Conservation (phyloP, 92 coral and sea anemone species). For the Ricordea florida region DNA sequence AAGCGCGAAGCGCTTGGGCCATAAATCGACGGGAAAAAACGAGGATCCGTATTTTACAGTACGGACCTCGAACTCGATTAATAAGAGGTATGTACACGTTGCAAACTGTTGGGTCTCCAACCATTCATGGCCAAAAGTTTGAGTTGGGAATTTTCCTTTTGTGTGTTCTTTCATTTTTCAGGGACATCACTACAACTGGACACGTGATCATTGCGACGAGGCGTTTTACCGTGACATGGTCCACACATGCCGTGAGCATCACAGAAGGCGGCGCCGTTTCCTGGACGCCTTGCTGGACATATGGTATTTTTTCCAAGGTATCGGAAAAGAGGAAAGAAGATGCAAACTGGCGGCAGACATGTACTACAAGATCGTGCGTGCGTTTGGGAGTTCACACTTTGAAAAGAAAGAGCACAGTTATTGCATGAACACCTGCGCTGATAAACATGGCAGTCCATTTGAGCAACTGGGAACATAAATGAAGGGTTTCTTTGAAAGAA, state of each 20-base stretch:
- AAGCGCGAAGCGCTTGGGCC: too few relatives aligned
- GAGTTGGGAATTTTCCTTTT: neutral
- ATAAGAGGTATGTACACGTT: too few relatives aligned
- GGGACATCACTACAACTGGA: conserved; percentile 98
- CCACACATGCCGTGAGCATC: conserved; percentile 61
- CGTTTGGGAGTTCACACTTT: conserved; percentile 92
- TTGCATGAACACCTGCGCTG: conserved; percentile 88
- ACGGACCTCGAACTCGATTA: too few relatives aligned
- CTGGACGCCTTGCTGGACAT: conserved; percentile 86
- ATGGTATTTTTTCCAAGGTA: conserved; percentile 95
- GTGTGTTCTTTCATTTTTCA: too few relatives aligned
- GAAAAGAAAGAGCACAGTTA: conserved; percentile 84
- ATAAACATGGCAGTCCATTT: conserved; percentile 93
- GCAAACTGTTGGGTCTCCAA: neutral
- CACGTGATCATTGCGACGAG: conserved; percentile 95
- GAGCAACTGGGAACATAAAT: conserved; percentile 26
- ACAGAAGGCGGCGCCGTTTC: conserved; percentile 79
- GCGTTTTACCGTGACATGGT: conserved; percentile 89
- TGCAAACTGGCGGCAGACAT: conserved; percentile 89
- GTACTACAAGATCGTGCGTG: conserved; percentile 83
- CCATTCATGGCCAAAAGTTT: neutral
- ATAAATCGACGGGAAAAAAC: too few relatives aligned
- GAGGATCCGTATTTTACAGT: too few relatives aligned
- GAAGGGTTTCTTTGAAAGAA: neutral
- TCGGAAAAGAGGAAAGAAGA: conserved; percentile 84